Evolutionary conservation across 2,797 vertebrate genomes (phyloP).

Genomic region (Falco novaeseelandiae): DNA sequence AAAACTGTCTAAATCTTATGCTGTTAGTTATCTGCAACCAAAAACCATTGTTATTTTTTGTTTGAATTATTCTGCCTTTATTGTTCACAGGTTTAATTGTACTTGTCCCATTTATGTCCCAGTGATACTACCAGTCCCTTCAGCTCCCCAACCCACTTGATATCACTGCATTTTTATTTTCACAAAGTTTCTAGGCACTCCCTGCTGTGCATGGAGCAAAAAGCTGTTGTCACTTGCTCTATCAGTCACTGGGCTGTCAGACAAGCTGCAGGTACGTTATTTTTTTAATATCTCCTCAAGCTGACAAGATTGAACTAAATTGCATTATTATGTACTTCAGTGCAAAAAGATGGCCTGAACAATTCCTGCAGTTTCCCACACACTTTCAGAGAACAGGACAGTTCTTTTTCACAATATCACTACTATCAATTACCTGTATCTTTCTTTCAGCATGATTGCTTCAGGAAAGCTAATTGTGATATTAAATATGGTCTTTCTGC

Average conservation of each 20-base stretch:
- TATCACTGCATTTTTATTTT: neutral
- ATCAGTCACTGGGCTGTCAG: slow-evolving; percentile 13
- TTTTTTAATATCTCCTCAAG: neutral
- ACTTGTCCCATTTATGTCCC: neutral
- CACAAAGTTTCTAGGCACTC: neutral
- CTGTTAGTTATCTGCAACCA: neutral
- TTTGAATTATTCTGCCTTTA: neutral
- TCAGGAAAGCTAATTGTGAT: slow-evolving; percentile 18
- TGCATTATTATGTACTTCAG: neutral
- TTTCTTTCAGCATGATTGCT: neutral
- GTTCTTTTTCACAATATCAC: neutral
- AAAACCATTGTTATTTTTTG: neutral
- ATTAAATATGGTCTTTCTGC: slow-evolving; percentile 9
- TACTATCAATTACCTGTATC: neutral
- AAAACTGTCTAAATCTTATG: neutral
- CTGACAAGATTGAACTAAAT: slow-evolving; percentile 7
- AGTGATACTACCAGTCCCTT: neutral
- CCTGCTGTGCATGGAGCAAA: neutral
- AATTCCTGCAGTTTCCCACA: neutral
- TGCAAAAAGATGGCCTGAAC: neutral
- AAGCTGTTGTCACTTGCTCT: neutral
- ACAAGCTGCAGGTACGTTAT: neutral
- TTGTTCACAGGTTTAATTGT: neutral
- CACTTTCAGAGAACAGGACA: neutral
- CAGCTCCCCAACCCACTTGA: neutral